Conservation (phyloP, 2,797 vertebrate species). For the Babyrousa celebensis region DNA sequence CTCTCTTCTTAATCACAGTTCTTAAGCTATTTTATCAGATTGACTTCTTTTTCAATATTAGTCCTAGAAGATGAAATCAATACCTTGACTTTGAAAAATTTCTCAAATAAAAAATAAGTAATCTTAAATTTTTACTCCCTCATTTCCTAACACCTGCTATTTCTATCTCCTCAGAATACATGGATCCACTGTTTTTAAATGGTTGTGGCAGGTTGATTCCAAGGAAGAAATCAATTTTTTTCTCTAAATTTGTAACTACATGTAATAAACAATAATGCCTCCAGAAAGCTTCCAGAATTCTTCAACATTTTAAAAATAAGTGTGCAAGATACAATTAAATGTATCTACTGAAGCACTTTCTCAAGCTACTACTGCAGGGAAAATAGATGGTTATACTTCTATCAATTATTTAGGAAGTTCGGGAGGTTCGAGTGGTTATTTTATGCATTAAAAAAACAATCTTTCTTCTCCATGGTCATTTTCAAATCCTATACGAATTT, state of each 20-base stretch:
- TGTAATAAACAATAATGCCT: neutral
- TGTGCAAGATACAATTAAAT: slow-evolving; percentile 1
- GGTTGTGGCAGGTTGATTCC: neutral
- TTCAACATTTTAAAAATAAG: neutral
- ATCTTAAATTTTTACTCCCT: neutral
- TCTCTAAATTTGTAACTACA: neutral
- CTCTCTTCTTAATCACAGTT: neutral
- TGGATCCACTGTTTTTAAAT: neutral
- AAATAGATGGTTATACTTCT: slow-evolving; percentile 50
- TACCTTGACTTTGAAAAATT: slow-evolving; percentile 67
- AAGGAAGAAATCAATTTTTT: slow-evolving; percentile 17
- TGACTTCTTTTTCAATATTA: slow-evolving; percentile 50
- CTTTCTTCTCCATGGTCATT: slow-evolving; percentile 57
- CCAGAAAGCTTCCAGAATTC: slow-evolving; percentile 29
- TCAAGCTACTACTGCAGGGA: neutral
- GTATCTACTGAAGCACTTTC: slow-evolving; percentile 35
- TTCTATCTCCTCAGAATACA: slow-evolving; percentile 5
- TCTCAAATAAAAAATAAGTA: neutral
- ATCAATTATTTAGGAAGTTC: slow-evolving; percentile 66
- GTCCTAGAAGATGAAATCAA: slow-evolving; percentile 70
- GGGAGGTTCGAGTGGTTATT: neutral
- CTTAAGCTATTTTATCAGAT: slow-evolving; percentile 39
- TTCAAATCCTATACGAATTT: slow-evolving; percentile 62
- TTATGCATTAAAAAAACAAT: slow-evolving; percentile 71
- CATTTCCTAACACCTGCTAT: neutral